Evolutionary conservation across 2,797 vertebrate species (phyloP).

Genomic region (Muraenolepis orangiensis): DNA sequence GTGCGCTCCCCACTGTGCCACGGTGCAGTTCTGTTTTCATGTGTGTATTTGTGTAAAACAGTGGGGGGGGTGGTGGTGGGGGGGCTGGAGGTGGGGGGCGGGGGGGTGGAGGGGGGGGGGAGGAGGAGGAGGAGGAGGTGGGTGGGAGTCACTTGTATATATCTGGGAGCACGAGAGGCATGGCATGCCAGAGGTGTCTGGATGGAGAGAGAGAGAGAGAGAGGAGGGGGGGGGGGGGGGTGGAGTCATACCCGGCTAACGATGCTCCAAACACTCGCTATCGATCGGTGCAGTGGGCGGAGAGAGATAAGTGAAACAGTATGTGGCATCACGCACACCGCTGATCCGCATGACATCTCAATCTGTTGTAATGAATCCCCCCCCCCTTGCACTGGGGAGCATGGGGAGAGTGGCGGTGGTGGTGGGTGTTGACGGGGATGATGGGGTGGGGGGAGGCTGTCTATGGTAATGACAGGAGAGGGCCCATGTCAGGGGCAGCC

Average conservation of each 20-base stretch:
- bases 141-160: constrained; percentile 56
- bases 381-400: constrained; percentile 57
- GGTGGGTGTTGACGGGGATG: constrained; percentile 5
- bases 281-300: constrained; percentile 62
- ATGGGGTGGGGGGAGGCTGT: constrained; percentile 50
- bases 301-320: constrained; percentile 66
- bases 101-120: constrained; percentile 24
- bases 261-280: constrained; percentile 68
- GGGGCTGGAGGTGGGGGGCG: too few relatives aligned
- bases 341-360: constrained; percentile 73
- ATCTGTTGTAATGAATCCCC: constrained; percentile 73
- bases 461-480: constrained; percentile 63
- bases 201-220: constrained; percentile 45
- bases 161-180: constrained; percentile 42
- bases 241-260: constrained; percentile 69
- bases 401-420: constrained; percentile 7
- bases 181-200: constrained; percentile 60
- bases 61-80: constrained; percentile 40
- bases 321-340: constrained; percentile 61
- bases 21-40: constrained; percentile 52
- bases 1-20: constrained; percentile 25
- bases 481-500: constrained; percentile 43
- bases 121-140: constrained; percentile 37
- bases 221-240: too few relatives aligned
- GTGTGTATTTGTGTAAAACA: constrained; percentile 61